Base-by-base conservation (phyloP, 2,888 invertebrate species). In the Plagodis dolabraria region DNA sequence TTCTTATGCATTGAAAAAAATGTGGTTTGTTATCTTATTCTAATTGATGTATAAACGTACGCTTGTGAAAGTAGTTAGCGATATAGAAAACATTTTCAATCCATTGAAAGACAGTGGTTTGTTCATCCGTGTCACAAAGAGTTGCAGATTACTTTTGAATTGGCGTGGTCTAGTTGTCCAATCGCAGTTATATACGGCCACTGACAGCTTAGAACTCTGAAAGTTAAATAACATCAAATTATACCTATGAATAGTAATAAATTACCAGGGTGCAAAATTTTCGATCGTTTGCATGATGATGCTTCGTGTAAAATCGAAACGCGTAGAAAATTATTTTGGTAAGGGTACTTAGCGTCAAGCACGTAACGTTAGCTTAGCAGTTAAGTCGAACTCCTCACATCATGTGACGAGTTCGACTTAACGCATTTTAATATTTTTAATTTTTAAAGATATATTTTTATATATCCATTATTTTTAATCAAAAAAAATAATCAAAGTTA, bases 81-180 rank as follows among this genome's bases (percentile, higher is more conserved):
- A 84, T 6, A 90, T 70, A 22, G 79, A 77, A 61, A 89, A 87
- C 84, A 87, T 86, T 66, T 87, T 88, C 57, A 82, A 80, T 2
- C 82, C 87, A 7, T 72, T 82, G 49, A 89, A 80, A 5, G 77
- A 74, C 2, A 89, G 69, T 0, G 89, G 87, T 34, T 73, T 76
- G 53, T 80, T 80, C 33, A 77, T 70, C 53, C 87, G 80, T 64
- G 84, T 83, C 2, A 84, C 79, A 45, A 89, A 86, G 8, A 88
- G 62, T 53, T 76, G 74, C 65, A 89, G 65, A 56, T 75, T 87
- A 55, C 77, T 86, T 67, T 85, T 89, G 63, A 86, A 89, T 7
- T 69, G 67, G 33, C 76, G 77, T 0, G 80, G 73, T 57, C 75
- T 74, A 6, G 77, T 42, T 36, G 77, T 85, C 89, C 90, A 89